Conservation (phyloP, 2,888 invertebrate species). For the Mycalesis mineus region DNA sequence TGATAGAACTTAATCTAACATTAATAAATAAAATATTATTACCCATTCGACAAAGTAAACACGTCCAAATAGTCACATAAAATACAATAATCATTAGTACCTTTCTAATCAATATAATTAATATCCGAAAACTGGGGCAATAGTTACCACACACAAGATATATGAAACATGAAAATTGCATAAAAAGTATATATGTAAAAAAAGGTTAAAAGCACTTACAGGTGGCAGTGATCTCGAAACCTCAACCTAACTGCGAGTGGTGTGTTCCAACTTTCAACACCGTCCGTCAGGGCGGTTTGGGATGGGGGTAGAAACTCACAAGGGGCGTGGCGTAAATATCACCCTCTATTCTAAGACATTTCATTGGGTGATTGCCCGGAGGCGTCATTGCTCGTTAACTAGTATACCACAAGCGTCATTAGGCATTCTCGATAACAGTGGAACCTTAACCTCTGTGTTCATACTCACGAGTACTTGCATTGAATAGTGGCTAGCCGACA, state of each 20-base stretch:
- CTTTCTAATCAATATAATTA: too few species aligned
- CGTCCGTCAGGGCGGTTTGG: conserved; percentile 37
- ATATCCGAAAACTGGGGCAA: too few species aligned
- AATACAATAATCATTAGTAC: too few species aligned
- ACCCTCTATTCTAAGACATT: conserved; percentile 33
- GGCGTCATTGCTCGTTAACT: conserved; percentile 36
- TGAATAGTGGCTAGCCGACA: not conserved
- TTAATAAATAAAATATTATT: too few species aligned
- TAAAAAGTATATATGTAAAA: too few species aligned
- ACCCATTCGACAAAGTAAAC: too few species aligned
- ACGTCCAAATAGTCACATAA: too few species aligned
- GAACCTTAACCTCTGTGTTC: conserved; percentile 8
- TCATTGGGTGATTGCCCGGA: conserved; percentile 46
- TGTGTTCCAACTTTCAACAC: conserved; percentile 32
- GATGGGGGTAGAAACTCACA: conserved; percentile 37
- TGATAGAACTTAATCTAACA: too few species aligned
- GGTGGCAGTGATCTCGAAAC: conserved; percentile 15
- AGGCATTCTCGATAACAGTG: conserved; percentile 26
- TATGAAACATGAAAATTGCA: too few species aligned
- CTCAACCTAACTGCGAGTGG: conserved; percentile 29
- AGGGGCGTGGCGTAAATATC: conserved; percentile 46
- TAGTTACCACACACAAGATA: too few species aligned
- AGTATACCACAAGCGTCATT: conserved; percentile 32
- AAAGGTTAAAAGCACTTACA: conserved; percentile 26
- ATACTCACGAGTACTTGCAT: conserved; percentile 1